A percentile compares a stretch with the other conserved stretches of the same genome.
These are phyloP conservation scores for Heliocidaris erythrogramma DNA, from an alignment of 35 echinoderm and acorn worm genomes.

Conservation along the genomic window DNA sequence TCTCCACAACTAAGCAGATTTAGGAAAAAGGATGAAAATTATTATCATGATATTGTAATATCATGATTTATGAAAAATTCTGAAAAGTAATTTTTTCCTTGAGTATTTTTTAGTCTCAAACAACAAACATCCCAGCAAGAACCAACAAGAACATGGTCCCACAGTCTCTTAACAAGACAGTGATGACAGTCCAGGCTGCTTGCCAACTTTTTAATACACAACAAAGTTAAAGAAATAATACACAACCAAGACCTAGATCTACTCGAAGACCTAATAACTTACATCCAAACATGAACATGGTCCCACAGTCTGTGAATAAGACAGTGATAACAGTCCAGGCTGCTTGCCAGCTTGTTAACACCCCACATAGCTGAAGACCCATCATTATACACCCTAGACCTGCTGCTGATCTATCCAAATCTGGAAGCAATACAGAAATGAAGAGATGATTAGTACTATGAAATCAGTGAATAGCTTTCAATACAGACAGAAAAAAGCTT, in stretches of 20 bases:
- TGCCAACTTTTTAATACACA: conserved; percentile 75
- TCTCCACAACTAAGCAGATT: too few species aligned
- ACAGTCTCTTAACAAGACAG: conserved; percentile 76
- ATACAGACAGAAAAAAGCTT: too few species aligned
- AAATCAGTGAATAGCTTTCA: too few species aligned
- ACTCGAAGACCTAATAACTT: conserved; percentile 22
- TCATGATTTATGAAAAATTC: too few species aligned
- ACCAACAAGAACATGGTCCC: conserved; percentile 91
- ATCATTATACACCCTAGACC: conserved; percentile 71
- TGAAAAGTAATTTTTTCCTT: too few species aligned
- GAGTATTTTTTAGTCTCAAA: too few species aligned
- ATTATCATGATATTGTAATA: too few species aligned
- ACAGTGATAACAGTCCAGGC: conserved; percentile 77
- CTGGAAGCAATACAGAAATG: conserved; percentile 12
- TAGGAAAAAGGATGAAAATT: too few species aligned
- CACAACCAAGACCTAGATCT: background rate
- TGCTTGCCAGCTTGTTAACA: conserved; percentile 84
- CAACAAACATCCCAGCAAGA: conserved; percentile 73
- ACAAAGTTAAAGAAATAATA: background rate
- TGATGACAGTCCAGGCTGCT: conserved; percentile 71
- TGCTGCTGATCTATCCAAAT: conserved; percentile 70
- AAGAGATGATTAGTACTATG: too few species aligned
- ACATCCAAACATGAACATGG: conserved; percentile 95
- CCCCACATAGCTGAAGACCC: conserved; percentile 82
- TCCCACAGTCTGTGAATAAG: conserved; percentile 87